Evolutionary conservation across 2,113 vertebrate species (phyloP), one percentile per base, ranked within the genome.

Genomic region (Onychostruthus taczanowskii): DNA sequence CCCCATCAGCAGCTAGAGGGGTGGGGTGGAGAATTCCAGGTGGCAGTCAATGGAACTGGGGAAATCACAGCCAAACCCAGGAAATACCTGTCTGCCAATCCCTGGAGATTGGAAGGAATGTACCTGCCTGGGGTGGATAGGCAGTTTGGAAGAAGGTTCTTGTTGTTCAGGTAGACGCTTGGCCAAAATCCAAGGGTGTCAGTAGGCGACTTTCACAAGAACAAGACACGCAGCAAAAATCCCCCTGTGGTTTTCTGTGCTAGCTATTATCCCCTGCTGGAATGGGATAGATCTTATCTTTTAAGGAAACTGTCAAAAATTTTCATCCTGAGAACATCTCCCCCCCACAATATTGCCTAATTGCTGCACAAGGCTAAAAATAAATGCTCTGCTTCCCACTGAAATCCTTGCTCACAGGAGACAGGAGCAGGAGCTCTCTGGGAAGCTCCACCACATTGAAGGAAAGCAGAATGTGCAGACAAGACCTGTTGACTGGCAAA

Each of bases 51-150:
- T 61, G 78, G 43, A 88, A 55, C 16, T 46, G 35, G 46, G 75
- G 85, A 83, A 96, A 94, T 81, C 72, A 70, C 91, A 92, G 91
- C 68, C 89, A 78, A 47, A 37, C 56, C 83, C 89, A 74, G 83
- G 94, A 95, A 93, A 95, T 93, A 69, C 73, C 80, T 96, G 83
- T 41, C 80, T 92, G 21, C 59, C 43, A 59, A 37, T 88, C 90
- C 88, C 37, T 37, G 1, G 90, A 69, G 92, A 74, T 8, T 8
- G 1, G 44, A 86, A 53, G 80, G 68, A 93, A 78, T 73, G 49
- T 77, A 64, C 79, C 75, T 86, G 72, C 50, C 82, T 84, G 75
- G 87, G 92, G 79, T 4, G 43, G 90, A 81, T 83, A 85, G 44
- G 44, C n/a, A 81, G 20, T 56, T 84, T 56, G 75, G 92, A 92